Base-by-base conservation (phyloP, 2,888 invertebrate genomes). In the Sympetrum striolatum region DNA sequence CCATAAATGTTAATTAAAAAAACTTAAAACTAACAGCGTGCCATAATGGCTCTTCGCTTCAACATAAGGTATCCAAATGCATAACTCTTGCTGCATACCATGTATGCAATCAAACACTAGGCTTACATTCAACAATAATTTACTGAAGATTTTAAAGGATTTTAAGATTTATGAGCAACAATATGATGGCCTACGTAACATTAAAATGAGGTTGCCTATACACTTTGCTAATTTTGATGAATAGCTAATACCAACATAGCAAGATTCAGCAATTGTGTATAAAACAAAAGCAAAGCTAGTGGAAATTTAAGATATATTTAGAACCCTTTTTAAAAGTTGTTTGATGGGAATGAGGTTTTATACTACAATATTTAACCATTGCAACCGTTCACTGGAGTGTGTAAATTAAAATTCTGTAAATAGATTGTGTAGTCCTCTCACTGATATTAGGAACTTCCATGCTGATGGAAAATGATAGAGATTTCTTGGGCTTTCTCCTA, bases 381-480 rank as follows among this genome's bases (percentile, higher is more conserved):
- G 53, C 58, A 64, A 86, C 58, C 31, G 37, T 35, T 86, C 18
- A 14, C 64, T 37, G 22, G 22, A 86, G 25, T 8, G 25, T 64
- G 58, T 82, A 60, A 82, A 60, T 8, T 86, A 31, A 35, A 60
- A n/a, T 31, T 37, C 22, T 18, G 39, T 58, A 39, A 37, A 86
- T 86, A 86, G 39, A 22, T 14, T 64, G 22, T 37, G 58, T 86
- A 86, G 64, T 60, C 31, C 37, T 86, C 37, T 73, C 73, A 73
- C 37, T n/a, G 37, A 64, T 86, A 39, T 86, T 86, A 86, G 86
- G 60, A 86, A 37, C 37, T 86, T 86, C 86, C 86, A 86, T 64
- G 64, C 4, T 60, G 18, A 39, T 86, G 86, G 86, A 60, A 64
- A 35, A 37, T 37, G 12, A 60, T 37, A 86, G 35, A 86, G 60